A percentile compares a stretch with the other conserved stretches of the same genome.
Conservation (phyloP, 2,797 vertebrate species). For the Chaunax sp. region DNA sequence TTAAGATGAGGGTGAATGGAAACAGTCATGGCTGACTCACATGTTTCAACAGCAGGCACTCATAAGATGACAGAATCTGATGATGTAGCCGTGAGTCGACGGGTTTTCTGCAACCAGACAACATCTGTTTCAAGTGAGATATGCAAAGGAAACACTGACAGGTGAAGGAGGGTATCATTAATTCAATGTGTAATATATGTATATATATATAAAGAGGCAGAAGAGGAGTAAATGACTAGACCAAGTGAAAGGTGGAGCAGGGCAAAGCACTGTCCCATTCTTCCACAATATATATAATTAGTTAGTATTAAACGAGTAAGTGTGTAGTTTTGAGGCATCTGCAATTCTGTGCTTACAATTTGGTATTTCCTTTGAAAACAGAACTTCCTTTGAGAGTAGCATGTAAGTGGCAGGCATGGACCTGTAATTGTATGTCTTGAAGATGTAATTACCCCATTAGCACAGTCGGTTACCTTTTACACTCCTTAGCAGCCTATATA, state of each 20-base stretch:
- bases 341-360: slow-evolving; percentile 54
- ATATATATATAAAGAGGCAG: slow-evolving; percentile 22
- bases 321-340: slow-evolving; percentile 45
- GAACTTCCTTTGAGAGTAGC: slow-evolving; percentile 66
- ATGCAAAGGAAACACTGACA: slow-evolving; percentile 28
- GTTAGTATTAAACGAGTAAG: slow-evolving; percentile 56
- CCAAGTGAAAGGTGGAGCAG: slow-evolving; percentile 32
- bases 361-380: slow-evolving; percentile 72
- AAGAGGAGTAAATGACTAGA: slow-evolving; percentile 1
- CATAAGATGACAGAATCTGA: slow-evolving; percentile 35
- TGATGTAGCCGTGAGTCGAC: slow-evolving; percentile 67
- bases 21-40: slow-evolving; percentile 69
- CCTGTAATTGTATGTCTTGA: slow-evolving; percentile 72
- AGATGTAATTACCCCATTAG: slow-evolving; percentile 77
- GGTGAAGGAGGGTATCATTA: not conserved
- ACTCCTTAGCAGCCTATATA: slow-evolving; percentile 53
- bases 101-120: slow-evolving; percentile 52
- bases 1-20: slow-evolving; percentile 60
- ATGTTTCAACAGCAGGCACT: slow-evolving; percentile 1
- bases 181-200: slow-evolving; percentile 15
- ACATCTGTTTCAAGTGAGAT: slow-evolving; percentile 59
- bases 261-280: slow-evolving; percentile 21
- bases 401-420: slow-evolving; percentile 69
- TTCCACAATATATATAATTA: slow-evolving; percentile 56
- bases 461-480: slow-evolving; percentile 60